phyloP scores from a whole-genome alignment of 2,888 invertebrate genomes.

The Chesias legatella region DNA sequence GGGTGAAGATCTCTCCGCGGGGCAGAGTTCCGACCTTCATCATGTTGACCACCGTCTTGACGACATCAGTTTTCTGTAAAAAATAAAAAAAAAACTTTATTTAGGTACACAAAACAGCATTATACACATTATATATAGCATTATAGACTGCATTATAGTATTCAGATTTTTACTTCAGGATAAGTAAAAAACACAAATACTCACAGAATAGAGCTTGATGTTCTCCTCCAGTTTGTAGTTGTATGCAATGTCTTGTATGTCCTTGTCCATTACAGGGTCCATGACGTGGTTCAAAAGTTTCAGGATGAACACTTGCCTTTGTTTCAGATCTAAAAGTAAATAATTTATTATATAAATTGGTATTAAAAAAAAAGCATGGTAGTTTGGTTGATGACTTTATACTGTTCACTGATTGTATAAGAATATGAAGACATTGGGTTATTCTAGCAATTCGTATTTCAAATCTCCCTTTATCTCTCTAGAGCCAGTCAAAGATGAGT shows the following conservation, averaged over 20 bases:
- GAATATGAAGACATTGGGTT: too few relatives aligned
- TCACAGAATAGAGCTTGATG: slow-evolving; percentile 55
- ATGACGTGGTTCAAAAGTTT: slow-evolving; percentile 76
- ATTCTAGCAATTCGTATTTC: too few relatives aligned
- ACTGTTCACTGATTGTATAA: too few relatives aligned
- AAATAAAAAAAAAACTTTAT: too few relatives aligned
- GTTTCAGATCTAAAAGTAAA: slow-evolving; percentile 57
- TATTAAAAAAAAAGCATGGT: too few relatives aligned
- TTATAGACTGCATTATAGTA: too few relatives aligned
- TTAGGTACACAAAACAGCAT: not conserved
- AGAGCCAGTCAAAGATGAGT: too few relatives aligned
- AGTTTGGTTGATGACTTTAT: too few relatives aligned
- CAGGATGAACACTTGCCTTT: slow-evolving; percentile 69
- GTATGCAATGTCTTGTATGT: slow-evolving; percentile 62
- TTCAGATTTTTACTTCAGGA: too few relatives aligned
- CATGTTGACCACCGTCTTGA: slow-evolving; percentile 78
- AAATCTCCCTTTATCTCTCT: too few relatives aligned
- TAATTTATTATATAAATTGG: too few relatives aligned
- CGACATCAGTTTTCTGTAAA: slow-evolving; percentile 76
- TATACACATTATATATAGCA: slow-evolving; percentile 4
- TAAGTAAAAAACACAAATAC: too few relatives aligned
- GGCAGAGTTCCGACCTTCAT: slow-evolving; percentile 80
- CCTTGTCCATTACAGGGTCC: slow-evolving; percentile 70
- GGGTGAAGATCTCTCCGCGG: slow-evolving; percentile 73
- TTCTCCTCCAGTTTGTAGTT: slow-evolving; percentile 67